Conservation (phyloP, 2,888 invertebrate genomes). For the Pardosa pseudoannulata region DNA sequence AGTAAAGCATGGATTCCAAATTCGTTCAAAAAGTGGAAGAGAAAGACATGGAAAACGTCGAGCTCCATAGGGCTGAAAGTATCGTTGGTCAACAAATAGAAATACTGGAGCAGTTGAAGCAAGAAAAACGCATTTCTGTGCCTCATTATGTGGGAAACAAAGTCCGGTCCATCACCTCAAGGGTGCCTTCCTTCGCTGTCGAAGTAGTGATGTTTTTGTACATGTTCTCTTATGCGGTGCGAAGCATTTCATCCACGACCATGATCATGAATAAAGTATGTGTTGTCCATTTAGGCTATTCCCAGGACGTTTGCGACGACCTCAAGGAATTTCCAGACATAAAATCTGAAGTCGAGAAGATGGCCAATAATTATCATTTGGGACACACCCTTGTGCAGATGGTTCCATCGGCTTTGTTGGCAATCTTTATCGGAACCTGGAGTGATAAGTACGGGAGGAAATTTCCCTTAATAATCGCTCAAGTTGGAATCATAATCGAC, state of each 20-base stretch:
- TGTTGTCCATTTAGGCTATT: slow-evolving; percentile 40
- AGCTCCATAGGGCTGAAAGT: slow-evolving; percentile 44
- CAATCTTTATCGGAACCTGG: slow-evolving; percentile 73
- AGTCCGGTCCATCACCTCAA: background rate
- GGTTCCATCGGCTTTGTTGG: slow-evolving; percentile 53
- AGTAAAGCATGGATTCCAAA: too few relatives aligned
- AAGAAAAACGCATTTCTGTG: background rate
- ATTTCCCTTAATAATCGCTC: slow-evolving; percentile 41
- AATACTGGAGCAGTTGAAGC: background rate
- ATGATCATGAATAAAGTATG: slow-evolving; percentile 73
- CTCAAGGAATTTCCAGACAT: slow-evolving; percentile 26
- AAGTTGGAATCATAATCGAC: slow-evolving; percentile 47
- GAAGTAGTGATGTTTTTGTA: slow-evolving; percentile 62
- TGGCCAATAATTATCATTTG: slow-evolving; percentile 66
- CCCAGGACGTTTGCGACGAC: slow-evolving; percentile 63
- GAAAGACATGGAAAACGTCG: slow-evolving; percentile 27
- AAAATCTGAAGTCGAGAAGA: slow-evolving; percentile 50
- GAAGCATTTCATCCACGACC: slow-evolving; percentile 53
- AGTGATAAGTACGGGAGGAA: slow-evolving; percentile 73
- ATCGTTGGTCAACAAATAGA: slow-evolving; percentile 6
- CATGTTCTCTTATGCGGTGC: slow-evolving; percentile 56
- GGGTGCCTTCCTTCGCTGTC: background rate
- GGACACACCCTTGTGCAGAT: slow-evolving; percentile 63
- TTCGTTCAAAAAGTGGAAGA: slow-evolving; percentile 1
- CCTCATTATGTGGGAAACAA: background rate